A percentile compares a stretch with the other conserved stretches of the same genome.
These are phyloP conservation scores for Prietella phreatophila DNA, from an alignment of 2,113 vertebrate species.

Conservation along the genomic window DNA sequence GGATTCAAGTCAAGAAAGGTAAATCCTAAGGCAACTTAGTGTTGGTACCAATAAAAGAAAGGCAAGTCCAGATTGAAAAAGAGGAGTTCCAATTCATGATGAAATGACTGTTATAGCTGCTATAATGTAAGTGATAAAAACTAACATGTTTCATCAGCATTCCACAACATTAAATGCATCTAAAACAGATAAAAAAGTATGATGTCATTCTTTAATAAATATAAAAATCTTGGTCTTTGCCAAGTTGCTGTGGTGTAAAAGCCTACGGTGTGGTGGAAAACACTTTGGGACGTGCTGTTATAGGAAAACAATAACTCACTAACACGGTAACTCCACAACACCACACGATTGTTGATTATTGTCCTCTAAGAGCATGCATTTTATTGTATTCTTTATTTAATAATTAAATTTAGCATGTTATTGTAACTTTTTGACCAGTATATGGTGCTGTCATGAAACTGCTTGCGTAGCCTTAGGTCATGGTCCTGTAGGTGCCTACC, in stretches of 20 bases:
- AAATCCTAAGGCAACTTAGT: too few relatives aligned
- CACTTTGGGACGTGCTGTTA: not conserved
- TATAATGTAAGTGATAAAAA: not conserved
- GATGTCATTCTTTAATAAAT: not conserved
- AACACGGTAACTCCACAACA: not conserved
- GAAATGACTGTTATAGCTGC: not conserved
- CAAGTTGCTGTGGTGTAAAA: not conserved
- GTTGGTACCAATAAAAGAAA: too few relatives aligned
- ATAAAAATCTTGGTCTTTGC: not conserved
- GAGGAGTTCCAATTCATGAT: not conserved
- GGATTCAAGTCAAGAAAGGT: not conserved
- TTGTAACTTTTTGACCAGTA: too few relatives aligned
- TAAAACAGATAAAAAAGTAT: not conserved
- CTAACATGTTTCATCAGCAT: not conserved
- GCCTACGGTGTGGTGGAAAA: too few relatives aligned
- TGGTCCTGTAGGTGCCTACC: too few relatives aligned
- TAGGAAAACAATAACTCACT: not conserved
- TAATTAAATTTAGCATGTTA: not conserved
- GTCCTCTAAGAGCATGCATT: not conserved
- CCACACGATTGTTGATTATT: not conserved
- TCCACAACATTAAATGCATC: not conserved
- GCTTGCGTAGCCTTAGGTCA: too few relatives aligned
- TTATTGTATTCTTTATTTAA: not conserved
- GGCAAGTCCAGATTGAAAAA: not conserved
- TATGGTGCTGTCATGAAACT: too few relatives aligned